These are phyloP conservation scores for Thaumetopoea pityocampa DNA, from an alignment of 1,140 invertebrate genomes.

Conservation along the genomic window DNA sequence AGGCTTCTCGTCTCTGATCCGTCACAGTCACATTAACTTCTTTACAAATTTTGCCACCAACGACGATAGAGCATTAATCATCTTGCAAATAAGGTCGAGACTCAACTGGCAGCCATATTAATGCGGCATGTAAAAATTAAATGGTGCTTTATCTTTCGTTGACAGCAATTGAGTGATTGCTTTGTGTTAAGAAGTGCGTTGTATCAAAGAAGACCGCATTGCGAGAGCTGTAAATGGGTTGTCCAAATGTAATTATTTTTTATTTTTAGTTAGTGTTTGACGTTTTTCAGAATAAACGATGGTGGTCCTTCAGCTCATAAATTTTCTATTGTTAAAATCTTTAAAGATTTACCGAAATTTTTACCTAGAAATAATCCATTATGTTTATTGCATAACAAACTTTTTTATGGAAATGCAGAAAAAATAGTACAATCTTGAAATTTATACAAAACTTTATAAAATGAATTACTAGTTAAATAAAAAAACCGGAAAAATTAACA, in stretches of 20 bases:
- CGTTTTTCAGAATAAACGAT: neutral
- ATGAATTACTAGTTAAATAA: no score
- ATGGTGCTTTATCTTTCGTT: conserved; percentile 24
- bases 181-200: conserved; percentile 20
- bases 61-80: neutral
- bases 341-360: no score
- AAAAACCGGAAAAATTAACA: no score
- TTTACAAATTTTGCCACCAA: neutral
- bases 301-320: neutral
- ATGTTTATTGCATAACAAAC: no score
- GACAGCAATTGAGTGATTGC: conserved; percentile 29
- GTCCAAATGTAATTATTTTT: conserved; percentile 18
- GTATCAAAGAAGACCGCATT: conserved; percentile 17
- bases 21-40: conserved; percentile 12
- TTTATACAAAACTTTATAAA: no score
- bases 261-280: conserved; percentile 7
- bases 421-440: no score
- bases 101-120: neutral
- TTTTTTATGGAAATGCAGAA: no score
- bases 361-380: no score
- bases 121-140: conserved; percentile 23
- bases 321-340: neutral
- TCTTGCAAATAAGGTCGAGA: conserved; percentile 5
- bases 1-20: conserved; percentile 6
- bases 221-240: conserved; percentile 2